These are phyloP conservation scores for Pedionomus torquatus DNA, from an alignment of 2,113 vertebrate species.

Conservation along the genomic window DNA sequence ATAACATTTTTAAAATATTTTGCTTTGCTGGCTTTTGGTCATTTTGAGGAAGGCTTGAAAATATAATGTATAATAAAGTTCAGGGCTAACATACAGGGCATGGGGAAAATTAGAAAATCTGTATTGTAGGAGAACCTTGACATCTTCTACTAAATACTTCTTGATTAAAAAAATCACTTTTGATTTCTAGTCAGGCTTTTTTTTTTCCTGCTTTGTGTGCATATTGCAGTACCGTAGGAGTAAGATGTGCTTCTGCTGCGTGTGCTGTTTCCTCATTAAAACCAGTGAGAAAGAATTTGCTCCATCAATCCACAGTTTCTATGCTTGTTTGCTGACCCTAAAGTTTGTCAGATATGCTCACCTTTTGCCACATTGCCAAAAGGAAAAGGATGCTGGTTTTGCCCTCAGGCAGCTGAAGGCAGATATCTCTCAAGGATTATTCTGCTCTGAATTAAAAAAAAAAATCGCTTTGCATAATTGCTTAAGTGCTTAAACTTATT, in stretches of 20 bases:
- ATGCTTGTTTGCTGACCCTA: not conserved
- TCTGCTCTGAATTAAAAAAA: not conserved
- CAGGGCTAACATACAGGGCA: not conserved
- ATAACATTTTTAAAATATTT: not conserved
- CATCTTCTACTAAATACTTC: not conserved
- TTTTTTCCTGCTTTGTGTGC: not conserved
- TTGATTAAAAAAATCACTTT: not conserved
- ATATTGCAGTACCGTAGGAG: not conserved
- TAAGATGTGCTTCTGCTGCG: not conserved
- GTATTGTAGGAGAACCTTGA: not conserved
- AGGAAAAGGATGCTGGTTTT: constrained; percentile 40
- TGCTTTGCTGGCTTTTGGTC: not conserved
- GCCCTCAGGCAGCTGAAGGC: not conserved
- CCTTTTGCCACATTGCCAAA: not conserved
- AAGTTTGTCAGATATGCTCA: not conserved
- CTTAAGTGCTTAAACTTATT: not conserved
- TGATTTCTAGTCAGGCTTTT: not conserved
- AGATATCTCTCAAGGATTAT: not conserved
- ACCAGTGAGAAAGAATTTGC: not conserved
- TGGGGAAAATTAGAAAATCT: not conserved
- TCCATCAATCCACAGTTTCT: not conserved
- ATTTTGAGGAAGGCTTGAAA: not conserved
- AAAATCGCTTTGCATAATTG: not conserved
- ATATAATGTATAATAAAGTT: not conserved
- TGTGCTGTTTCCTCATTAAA: not conserved